Conservation (phyloP, 1,140 invertebrate genomes). For the Nebria ingens region DNA sequence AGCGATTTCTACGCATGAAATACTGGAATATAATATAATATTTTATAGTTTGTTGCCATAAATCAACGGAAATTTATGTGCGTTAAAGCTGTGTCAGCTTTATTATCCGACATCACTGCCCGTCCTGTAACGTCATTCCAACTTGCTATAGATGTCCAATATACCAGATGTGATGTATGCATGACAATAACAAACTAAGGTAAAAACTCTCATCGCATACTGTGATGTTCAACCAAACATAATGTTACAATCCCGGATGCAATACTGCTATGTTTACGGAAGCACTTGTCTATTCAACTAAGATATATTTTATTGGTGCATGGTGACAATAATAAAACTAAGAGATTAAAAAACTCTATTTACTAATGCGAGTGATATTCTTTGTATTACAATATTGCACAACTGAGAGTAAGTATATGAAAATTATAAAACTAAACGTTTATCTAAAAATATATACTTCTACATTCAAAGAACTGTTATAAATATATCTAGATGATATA, state of each 20-base stretch:
- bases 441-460: no score
- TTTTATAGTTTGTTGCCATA: conserved; percentile 5
- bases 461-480: no score
- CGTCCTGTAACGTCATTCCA: neutral
- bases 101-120: neutral
- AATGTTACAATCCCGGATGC: no score
- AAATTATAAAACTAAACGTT: no score
- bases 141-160: neutral
- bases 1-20: neutral
- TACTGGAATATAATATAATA: conserved; percentile 2
- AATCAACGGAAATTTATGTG: conserved; percentile 7
- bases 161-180: neutral
- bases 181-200: neutral
- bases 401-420: no score
- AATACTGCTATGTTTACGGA: neutral
- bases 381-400: no score
- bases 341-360: no score
- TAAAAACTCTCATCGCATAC: neutral
- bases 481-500: no score
- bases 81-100: neutral
- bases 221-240: no score
- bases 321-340: no score
- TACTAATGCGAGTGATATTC: no score
- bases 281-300: neutral
- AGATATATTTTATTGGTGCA: no score